Evolutionary conservation across 2,797 vertebrate genomes (phyloP).

Genomic region (Sitta carolinensis): DNA sequence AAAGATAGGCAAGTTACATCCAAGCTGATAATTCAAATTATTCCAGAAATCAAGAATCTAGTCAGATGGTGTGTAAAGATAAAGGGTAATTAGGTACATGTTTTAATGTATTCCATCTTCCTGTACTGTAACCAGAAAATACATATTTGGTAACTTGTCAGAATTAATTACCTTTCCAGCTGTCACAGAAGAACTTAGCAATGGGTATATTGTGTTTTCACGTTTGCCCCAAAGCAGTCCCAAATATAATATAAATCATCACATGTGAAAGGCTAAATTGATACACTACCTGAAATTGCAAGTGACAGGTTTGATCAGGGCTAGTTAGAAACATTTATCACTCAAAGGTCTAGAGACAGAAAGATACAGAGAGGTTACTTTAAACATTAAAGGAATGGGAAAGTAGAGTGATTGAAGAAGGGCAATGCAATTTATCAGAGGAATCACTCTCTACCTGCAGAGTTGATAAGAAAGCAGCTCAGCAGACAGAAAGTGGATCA

Average conservation of each 20-base stretch:
- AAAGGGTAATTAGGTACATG: constrained; percentile 34
- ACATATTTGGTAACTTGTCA: constrained; percentile 58
- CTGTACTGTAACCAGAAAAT: constrained; percentile 47
- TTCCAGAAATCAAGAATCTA: constrained; percentile 35
- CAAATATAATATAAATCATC: constrained; percentile 72
- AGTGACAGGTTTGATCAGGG: constrained; percentile 79
- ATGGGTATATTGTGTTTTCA: constrained; percentile 50
- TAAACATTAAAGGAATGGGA: constrained; percentile 70
- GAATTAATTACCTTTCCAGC: constrained; percentile 70
- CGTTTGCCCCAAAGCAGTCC: constrained; percentile 52
- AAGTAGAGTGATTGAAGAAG: constrained; percentile 74
- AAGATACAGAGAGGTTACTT: constrained; percentile 70
- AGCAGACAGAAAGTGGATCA: constrained; percentile 79
- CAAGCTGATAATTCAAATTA: constrained; percentile 58
- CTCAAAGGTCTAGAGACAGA: constrained; percentile 72
- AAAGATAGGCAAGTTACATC: constrained; percentile 62
- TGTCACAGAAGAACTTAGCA: constrained; percentile 55
- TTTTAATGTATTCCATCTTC: constrained; percentile 43
- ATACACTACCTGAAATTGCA: constrained; percentile 75
- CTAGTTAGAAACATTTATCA: constrained; percentile 75
- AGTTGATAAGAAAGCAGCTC: constrained; percentile 82
- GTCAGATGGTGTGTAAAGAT: constrained; percentile 49
- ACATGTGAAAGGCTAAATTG: constrained; percentile 68
- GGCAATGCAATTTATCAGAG: constrained; percentile 82
- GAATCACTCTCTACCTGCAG: constrained; percentile 80